A percentile compares a stretch with the other conserved stretches of the same genome.
phyloP scores from a whole-genome alignment of 1,140 invertebrate genomes.

The Aricia agestis region DNA sequence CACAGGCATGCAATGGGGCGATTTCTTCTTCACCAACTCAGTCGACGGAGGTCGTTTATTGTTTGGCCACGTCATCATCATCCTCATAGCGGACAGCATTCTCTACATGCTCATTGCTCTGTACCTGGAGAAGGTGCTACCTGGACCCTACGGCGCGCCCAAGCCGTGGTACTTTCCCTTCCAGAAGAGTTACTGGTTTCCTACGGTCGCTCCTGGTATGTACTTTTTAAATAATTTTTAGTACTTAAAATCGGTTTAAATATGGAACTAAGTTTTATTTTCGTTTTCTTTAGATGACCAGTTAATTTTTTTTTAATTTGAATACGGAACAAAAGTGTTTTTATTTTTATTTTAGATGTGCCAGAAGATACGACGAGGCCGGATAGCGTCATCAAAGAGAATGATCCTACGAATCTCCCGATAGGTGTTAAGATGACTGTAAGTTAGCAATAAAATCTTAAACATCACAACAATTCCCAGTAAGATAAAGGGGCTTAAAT shows the following conservation, averaged over 20 bases:
- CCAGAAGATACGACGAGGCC: conserved; percentile 21
- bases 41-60: conserved; percentile 81
- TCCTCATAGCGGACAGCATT: conserved; percentile 79
- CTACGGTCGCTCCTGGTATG: conserved; percentile 29
- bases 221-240: not conserved
- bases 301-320: not conserved
- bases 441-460: conserved; percentile 27
- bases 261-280: too few relatives aligned
- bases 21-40: conserved; percentile 79
- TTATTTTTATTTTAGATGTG: conserved; percentile 18
- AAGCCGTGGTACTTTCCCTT: conserved; percentile 86
- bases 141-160: conserved; percentile 83
- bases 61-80: conserved; percentile 80
- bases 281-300: not conserved
- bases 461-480: too few relatives aligned
- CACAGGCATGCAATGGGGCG: conserved; percentile 85
- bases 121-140: conserved; percentile 84
- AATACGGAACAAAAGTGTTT: not conserved
- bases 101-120: conserved; percentile 82
- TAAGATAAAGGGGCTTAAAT: too few relatives aligned
- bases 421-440: conserved; percentile 57
- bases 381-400: conserved; percentile 44
- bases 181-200: conserved; percentile 75
- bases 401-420: conserved; percentile 40
- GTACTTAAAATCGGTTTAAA: too few relatives aligned